These are phyloP conservation scores for Prenolepis imparis DNA, from an alignment of 2,888 invertebrate species.

Conservation along the genomic window DNA sequence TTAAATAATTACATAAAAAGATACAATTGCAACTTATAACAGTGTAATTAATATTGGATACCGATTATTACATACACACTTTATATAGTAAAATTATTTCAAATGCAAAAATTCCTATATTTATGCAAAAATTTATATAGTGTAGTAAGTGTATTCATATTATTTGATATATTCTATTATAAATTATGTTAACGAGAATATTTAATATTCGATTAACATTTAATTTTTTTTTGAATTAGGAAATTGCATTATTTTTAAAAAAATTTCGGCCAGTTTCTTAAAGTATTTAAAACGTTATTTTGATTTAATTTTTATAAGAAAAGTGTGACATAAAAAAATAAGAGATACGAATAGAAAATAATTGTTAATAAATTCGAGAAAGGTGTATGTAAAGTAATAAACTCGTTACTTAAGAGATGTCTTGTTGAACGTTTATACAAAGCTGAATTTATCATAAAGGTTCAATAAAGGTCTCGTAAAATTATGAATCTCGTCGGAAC, in stretches of 20 bases:
- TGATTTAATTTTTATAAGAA: neutral
- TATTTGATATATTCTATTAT: neutral
- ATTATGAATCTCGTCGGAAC: constrained; percentile 1
- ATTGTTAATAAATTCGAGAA: neutral
- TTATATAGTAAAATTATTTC: neutral
- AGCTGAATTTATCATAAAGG: neutral
- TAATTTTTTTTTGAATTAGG: neutral
- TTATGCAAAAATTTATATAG: neutral
- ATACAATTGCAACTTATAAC: neutral
- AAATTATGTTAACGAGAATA: neutral
- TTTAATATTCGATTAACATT: neutral
- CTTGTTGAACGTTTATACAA: constrained; percentile 1
- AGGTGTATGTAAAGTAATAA: neutral
- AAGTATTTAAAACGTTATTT: neutral
- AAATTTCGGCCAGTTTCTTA: constrained; percentile 59
- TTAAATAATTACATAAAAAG: neutral
- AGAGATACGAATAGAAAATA: neutral
- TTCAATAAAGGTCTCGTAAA: constrained; percentile 26
- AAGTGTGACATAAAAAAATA: neutral
- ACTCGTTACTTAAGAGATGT: neutral
- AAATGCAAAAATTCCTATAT: no score
- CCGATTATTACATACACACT: neutral
- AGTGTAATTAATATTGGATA: neutral
- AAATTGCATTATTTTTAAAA: constrained; percentile 61
- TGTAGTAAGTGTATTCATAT: neutral